Evolutionary conservation across 1,140 invertebrate genomes (phyloP).

Genomic region (Drosophila insularis): DNA sequence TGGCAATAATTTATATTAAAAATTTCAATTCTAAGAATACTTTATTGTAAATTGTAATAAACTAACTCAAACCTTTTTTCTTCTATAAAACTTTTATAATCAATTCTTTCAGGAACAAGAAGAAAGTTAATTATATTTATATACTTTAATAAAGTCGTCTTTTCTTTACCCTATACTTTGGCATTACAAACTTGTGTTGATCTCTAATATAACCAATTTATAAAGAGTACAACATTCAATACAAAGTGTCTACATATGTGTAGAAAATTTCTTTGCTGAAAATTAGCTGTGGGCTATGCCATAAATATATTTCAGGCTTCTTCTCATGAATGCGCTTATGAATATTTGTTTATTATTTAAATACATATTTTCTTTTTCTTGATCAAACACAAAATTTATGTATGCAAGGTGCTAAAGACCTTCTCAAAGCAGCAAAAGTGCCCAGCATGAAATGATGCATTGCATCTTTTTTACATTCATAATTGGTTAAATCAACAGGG

Average conservation of each 20-base stretch:
- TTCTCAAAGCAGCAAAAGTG: conserved; percentile 22
- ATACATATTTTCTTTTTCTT: conserved; percentile 41
- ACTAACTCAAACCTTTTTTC: no score
- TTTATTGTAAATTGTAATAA: no score
- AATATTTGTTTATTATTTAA: conserved; percentile 16
- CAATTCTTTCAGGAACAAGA: no score
- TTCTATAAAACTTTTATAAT: no score
- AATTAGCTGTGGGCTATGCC: not conserved
- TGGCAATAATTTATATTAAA: no score
- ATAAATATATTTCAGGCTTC: not conserved
- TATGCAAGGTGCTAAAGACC: conserved; percentile 45
- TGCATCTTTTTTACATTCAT: conserved; percentile 31
- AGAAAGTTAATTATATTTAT: no score
- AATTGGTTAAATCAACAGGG: conserved; percentile 34
- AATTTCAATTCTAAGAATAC: no score
- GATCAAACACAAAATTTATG: conserved; percentile 32
- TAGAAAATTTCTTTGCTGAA: not conserved
- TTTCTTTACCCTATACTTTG: no score
- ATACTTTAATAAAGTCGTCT: no score
- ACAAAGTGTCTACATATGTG: not conserved
- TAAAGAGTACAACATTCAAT: not conserved
- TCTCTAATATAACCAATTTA: not conserved
- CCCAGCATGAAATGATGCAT: conserved; percentile 25
- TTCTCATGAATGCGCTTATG: conserved; percentile 6
- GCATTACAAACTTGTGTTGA: no score